phyloP scores from a whole-genome alignment of 1,140 invertebrate species.

The Rhynchophorus ferrugineus region DNA sequence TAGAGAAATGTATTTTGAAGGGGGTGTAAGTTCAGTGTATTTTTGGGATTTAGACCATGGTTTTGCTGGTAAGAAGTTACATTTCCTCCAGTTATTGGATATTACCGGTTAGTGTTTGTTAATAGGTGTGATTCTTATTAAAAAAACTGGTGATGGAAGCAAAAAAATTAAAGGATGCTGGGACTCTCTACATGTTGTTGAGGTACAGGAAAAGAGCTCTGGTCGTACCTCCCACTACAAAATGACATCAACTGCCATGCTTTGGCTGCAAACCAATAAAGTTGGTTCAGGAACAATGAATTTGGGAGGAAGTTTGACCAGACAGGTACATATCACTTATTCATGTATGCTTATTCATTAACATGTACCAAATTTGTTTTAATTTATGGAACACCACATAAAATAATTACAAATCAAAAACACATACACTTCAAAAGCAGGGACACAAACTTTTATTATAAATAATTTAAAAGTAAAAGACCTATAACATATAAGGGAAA shows the following conservation, averaged over 20 bases:
- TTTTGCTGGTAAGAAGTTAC: slow-evolving; percentile 72
- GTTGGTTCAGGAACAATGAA: slow-evolving; percentile 97
- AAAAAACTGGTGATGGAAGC: slow-evolving; percentile 93
- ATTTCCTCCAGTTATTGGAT: too few species aligned
- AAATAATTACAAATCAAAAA: too few species aligned
- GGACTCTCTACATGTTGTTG: slow-evolving; percentile 99
- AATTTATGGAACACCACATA: too few species aligned
- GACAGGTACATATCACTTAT: slow-evolving; percentile 64
- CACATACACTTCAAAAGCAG: too few species aligned
- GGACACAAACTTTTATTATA: too few species aligned
- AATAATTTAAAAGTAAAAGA: too few species aligned
- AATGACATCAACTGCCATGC: slow-evolving; percentile 97
- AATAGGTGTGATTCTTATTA: slow-evolving; percentile 92
- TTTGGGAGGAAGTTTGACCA: slow-evolving; percentile 92
- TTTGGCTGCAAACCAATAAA: slow-evolving; percentile 98
- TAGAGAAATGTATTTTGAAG: slow-evolving; percentile 99
- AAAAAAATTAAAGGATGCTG: slow-evolving; percentile 98
- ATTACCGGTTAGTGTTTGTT: neutral
- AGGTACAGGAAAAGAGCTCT: slow-evolving; percentile 93
- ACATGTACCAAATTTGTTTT: too few species aligned
- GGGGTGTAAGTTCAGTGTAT: slow-evolving; percentile 98
- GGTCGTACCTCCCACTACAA: slow-evolving; percentile 96
- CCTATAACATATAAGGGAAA: too few species aligned
- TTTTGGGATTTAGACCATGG: slow-evolving; percentile 99
- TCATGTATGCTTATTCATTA: too few species aligned